Conservation (phyloP, 2,113 vertebrate genomes). For the Merops nubicus region DNA sequence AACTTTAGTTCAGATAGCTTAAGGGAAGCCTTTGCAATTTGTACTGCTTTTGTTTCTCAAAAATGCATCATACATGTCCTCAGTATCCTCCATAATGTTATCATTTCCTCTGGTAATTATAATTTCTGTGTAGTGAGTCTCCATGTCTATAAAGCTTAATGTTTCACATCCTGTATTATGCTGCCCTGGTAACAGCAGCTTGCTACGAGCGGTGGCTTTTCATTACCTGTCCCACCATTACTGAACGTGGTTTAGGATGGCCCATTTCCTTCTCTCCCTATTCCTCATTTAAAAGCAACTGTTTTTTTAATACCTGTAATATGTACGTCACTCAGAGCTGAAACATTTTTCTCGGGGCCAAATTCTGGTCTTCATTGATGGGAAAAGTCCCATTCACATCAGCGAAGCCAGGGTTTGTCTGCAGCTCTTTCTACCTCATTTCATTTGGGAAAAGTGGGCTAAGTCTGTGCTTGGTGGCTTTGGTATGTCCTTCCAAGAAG, state of each 20-base stretch:
- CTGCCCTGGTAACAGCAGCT: background rate
- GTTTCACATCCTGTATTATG: background rate
- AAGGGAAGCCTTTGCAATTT: background rate
- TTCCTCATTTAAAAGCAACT: background rate
- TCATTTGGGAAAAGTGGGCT: background rate
- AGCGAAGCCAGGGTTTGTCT: background rate
- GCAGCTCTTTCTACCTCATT: background rate
- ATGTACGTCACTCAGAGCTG: background rate
- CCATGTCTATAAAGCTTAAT: background rate
- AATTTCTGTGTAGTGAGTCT: background rate
- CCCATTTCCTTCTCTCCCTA: background rate
- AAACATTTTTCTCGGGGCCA: background rate
- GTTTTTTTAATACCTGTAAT: background rate
- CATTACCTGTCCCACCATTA: background rate
- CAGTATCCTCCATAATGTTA: background rate
- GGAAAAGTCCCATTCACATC: background rate
- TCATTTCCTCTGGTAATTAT: background rate
- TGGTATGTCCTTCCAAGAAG: background rate
- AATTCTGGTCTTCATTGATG: background rate
- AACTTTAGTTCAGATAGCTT: background rate
- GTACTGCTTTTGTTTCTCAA: background rate
- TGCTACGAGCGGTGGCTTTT: accelerated
- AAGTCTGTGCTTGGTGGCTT: background rate
- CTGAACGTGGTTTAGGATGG: background rate
- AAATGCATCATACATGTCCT: background rate